phyloP scores from a whole-genome alignment of 2,797 vertebrate species.

The Tenualosa thibaudeaui region DNA sequence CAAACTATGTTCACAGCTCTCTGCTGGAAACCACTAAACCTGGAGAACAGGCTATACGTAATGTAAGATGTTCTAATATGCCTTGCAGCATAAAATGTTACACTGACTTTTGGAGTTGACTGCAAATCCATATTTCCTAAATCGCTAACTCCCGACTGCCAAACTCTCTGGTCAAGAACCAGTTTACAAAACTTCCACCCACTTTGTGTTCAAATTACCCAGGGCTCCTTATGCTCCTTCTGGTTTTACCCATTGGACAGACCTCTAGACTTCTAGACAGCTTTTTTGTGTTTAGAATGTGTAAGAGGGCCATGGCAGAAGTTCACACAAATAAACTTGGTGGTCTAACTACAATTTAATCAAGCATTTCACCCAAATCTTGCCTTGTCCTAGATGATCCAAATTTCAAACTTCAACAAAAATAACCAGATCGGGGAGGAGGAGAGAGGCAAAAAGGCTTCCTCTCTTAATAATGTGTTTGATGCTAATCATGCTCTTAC shows the following conservation, averaged over 20 bases:
- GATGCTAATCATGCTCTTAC: slow-evolving; percentile 2
- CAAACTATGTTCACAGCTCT: too few relatives aligned
- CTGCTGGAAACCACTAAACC: too few relatives aligned
- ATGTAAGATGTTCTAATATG: too few relatives aligned
- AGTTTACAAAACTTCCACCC: slow-evolving; percentile 40
- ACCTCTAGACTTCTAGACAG: not conserved
- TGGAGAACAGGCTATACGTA: too few relatives aligned
- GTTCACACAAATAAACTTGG: not conserved
- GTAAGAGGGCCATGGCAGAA: not conserved
- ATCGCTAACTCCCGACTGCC: slow-evolving; percentile 20
- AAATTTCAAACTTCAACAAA: not conserved
- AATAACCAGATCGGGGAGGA: not conserved
- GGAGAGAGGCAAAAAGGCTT: slow-evolving; percentile 1
- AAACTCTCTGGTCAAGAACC: slow-evolving; percentile 45
- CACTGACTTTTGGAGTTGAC: not conserved
- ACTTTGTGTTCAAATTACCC: slow-evolving; percentile 38
- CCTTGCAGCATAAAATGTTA: too few relatives aligned
- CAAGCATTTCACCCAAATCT: not conserved
- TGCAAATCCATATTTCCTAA: not conserved
- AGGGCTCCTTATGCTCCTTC: not conserved
- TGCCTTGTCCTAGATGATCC: not conserved
- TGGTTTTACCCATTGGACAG: not conserved
- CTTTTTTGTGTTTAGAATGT: too few relatives aligned
- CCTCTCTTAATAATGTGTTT: slow-evolving; percentile 16
- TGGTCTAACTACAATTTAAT: slow-evolving; percentile 1